Percentiles rank a stretch among this genome's conserved stretches.
Conservation (phyloP, 1,140 invertebrate species). For the Cepaea nemoralis region DNA sequence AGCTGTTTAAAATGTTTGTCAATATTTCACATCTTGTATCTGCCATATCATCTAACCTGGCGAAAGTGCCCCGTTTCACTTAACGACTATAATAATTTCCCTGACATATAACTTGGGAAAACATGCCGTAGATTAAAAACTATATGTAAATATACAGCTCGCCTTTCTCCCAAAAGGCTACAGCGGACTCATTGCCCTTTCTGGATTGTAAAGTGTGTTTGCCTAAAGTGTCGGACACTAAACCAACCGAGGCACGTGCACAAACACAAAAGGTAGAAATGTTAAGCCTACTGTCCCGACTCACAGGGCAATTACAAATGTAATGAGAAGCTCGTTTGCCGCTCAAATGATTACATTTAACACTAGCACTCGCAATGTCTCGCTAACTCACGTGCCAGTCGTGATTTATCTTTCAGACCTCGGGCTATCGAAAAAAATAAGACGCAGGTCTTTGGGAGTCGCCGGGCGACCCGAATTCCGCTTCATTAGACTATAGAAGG, state of each 20-base stretch:
- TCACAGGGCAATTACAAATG: neutral
- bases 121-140: no score
- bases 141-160: no score
- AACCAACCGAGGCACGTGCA: neutral
- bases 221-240: neutral
- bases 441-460: neutral
- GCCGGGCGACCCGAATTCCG: neutral
- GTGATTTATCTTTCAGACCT: neutral
- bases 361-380: neutral
- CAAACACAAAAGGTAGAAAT: neutral
- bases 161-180: no score
- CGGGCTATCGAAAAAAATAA: constrained; percentile 10
- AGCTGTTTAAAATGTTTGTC: no score
- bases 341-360: neutral
- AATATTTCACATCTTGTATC: no score
- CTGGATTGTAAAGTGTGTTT: no score
- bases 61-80: no score
- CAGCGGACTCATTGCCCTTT: no score
- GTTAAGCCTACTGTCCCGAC: neutral
- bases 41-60: no score
- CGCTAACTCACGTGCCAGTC: neutral
- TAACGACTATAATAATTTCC: no score
- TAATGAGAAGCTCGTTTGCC: neutral
- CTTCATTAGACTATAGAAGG: neutral
- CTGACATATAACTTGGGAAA: no score